Evolutionary conservation across 2,888 invertebrate genomes (phyloP).

Genomic region (Aleiodes alternator): DNA sequence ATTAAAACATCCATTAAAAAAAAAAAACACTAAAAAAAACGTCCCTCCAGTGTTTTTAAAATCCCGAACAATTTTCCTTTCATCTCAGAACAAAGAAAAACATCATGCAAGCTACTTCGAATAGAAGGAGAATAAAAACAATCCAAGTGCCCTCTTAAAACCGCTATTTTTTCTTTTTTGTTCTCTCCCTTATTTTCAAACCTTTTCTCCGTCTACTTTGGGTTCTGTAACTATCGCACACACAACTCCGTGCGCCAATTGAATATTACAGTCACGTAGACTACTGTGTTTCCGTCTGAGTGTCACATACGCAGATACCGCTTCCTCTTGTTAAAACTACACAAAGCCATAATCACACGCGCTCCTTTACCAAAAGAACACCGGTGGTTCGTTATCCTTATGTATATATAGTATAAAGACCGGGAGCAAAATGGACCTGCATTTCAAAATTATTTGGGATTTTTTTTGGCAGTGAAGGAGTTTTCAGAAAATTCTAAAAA

Average conservation of each 20-base stretch:
- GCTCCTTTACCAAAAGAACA: conserved; percentile 44
- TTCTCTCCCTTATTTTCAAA: background rate
- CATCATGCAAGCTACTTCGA: background rate
- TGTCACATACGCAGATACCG: conserved; percentile 68
- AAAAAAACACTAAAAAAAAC: too few relatives aligned
- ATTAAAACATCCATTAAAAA: too few relatives aligned
- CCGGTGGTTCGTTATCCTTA: conserved; percentile 48
- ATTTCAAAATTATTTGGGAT: too few relatives aligned
- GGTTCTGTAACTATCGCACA: background rate
- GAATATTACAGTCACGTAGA: conserved; percentile 65
- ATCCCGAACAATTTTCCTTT: too few relatives aligned
- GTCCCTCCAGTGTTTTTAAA: too few relatives aligned
- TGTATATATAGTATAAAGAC: background rate
- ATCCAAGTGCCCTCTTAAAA: too few relatives aligned
- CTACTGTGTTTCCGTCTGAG: conserved; percentile 69
- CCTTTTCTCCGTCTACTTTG: conserved; percentile 5
- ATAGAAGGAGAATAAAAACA: background rate
- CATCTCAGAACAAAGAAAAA: background rate
- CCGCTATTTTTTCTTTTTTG: too few relatives aligned
- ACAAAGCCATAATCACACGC: conserved; percentile 50
- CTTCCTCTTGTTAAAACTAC: conserved; percentile 55
- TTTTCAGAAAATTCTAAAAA: too few relatives aligned
- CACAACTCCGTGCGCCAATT: conserved; percentile 51
- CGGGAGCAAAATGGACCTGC: too few relatives aligned
- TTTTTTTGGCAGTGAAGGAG: too few relatives aligned